A percentile compares a stretch with the other conserved stretches of the same genome.
Conservation (phyloP, 2,888 invertebrate genomes). For the Netelia inedita region DNA sequence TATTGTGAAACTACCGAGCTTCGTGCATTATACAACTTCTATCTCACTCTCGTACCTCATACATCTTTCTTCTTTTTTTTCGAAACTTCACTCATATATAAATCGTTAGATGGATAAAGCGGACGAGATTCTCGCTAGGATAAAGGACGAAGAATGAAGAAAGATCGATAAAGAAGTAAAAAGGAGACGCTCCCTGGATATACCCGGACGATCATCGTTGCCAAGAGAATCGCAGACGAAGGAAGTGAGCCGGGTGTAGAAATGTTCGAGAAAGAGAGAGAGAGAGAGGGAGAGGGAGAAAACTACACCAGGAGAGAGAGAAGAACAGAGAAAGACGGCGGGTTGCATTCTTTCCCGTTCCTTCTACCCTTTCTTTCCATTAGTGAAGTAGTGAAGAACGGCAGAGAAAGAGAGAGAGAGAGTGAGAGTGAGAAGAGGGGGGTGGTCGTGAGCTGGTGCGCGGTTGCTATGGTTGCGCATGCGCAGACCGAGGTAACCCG, state of each 20-base stretch:
- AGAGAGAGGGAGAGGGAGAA: conserved; percentile 17
- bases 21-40: conserved; percentile 9
- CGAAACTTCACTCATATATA: too few species aligned
- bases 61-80: background rate
- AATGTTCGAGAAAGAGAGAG: conserved; percentile 21
- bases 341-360: conserved; percentile 65
- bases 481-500: conserved; percentile 43
- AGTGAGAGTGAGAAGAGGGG: background rate
- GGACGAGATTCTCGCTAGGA: background rate
- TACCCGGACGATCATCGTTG: conserved; percentile 28
- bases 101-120: conserved; percentile 6
- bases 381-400: conserved; percentile 31
- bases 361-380: conserved; percentile 56
- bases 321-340: conserved; percentile 14
- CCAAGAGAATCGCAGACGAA: conserved; percentile 38
- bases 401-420: background rate
- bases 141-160: background rate
- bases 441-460: conserved; percentile 4
- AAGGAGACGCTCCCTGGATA: conserved; percentile 8
- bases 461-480: conserved; percentile 30
- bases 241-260: background rate
- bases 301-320: conserved; percentile 11
- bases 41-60: conserved; percentile 18
- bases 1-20: conserved; percentile 27
- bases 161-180: conserved; percentile 12